phyloP scores from a whole-genome alignment of 35 echinoderm and acorn worm species.

The Apostichopus japonicus region DNA sequence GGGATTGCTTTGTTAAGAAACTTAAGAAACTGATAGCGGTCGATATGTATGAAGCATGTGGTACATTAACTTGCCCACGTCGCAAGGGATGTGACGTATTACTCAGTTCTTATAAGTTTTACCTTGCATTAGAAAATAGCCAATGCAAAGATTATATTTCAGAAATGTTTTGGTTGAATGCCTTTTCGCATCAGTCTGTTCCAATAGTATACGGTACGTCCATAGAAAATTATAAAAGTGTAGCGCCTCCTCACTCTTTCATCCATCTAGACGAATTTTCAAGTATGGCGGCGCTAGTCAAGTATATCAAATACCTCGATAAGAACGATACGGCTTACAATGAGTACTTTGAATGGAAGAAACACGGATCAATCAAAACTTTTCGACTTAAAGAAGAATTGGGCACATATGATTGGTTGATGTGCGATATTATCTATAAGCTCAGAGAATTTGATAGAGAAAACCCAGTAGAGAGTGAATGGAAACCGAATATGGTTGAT shows the following conservation, averaged over 20 bases:
- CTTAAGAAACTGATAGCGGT: neutral
- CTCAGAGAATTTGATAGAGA: neutral
- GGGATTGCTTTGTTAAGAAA: slow-evolving; percentile 2
- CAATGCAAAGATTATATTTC: slow-evolving; percentile 73
- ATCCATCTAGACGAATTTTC: slow-evolving; percentile 70
- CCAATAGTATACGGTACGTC: slow-evolving; percentile 67
- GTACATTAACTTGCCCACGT: slow-evolving; percentile 27
- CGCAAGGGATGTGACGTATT: slow-evolving; percentile 56
- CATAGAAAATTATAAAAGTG: slow-evolving; percentile 48
- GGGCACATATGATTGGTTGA: neutral
- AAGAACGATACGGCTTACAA: slow-evolving; percentile 56
- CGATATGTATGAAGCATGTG: slow-evolving; percentile 45
- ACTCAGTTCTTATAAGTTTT: slow-evolving; percentile 65
- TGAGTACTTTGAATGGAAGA: slow-evolving; percentile 68
- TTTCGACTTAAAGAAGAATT: neutral
- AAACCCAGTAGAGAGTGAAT: neutral
- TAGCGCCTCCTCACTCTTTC: slow-evolving; percentile 65
- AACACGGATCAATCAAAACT: neutral
- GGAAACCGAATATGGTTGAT: neutral
- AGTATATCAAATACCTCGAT: slow-evolving; percentile 68
- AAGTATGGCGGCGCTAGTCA: slow-evolving; percentile 45
- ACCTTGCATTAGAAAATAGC: slow-evolving; percentile 58
- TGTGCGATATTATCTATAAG: neutral
- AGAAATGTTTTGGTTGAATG: slow-evolving; percentile 70
- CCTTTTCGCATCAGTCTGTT: slow-evolving; percentile 52